Evolutionary conservation across 2,113 vertebrate genomes (phyloP).

Genomic region (Halichoerus grypus): DNA sequence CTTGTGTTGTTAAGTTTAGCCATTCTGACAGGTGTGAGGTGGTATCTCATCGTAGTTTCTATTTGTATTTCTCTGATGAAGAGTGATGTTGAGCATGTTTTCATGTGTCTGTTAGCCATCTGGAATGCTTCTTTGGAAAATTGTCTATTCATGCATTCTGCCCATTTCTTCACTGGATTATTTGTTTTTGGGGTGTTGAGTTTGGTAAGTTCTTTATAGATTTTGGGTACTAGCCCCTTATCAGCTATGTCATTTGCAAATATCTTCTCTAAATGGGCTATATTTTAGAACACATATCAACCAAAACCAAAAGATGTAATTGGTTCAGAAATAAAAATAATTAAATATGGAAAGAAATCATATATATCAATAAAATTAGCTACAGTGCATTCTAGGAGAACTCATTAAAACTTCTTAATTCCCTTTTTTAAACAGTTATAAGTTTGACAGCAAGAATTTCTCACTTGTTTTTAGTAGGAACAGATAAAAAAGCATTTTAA

Average conservation of each 20-base stretch:
- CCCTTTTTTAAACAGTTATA: background rate
- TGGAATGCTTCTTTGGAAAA: too few species aligned
- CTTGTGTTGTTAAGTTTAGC: background rate
- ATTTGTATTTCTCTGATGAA: too few species aligned
- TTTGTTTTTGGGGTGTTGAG: too few species aligned
- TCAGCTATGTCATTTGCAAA: background rate
- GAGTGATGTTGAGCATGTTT: too few species aligned
- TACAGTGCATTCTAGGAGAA: background rate
- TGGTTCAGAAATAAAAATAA: constrained; percentile 50
- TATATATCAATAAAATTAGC: constrained; percentile 31
- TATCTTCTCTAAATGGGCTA: background rate
- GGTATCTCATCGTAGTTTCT: too few species aligned
- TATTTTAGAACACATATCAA: background rate
- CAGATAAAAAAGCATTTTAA: constrained; percentile 41
- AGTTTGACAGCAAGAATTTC: constrained; percentile 8
- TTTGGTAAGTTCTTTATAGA: too few species aligned
- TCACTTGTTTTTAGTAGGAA: constrained; percentile 26
- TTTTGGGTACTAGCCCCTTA: background rate
- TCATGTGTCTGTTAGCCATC: too few species aligned
- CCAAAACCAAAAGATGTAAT: background rate
- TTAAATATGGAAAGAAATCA: background rate
- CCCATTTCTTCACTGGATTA: too few species aligned
- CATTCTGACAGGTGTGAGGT: too few species aligned
- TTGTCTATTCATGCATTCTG: too few species aligned
- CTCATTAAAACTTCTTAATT: background rate